A percentile compares a stretch with the other conserved stretches of the same genome.
Conservation (phyloP, 2,113 vertebrate genomes). For the Chroicocephalus ridibundus region DNA sequence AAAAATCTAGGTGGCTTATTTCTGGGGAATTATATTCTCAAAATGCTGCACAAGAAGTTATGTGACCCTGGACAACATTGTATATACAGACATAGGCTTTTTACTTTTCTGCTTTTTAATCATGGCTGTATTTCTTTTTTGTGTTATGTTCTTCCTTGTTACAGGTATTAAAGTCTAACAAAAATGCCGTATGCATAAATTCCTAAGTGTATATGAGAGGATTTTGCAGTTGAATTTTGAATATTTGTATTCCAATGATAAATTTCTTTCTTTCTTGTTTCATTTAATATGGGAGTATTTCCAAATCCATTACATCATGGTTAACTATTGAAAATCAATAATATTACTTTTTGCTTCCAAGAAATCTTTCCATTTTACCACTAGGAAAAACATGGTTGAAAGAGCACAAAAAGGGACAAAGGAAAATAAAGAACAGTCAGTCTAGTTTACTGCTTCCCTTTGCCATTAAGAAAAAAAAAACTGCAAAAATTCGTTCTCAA, state of each 20-base stretch:
- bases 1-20: not conserved
- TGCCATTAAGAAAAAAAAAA: not conserved
- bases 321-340: not conserved
- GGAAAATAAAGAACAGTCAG: not conserved
- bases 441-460: not conserved
- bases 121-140: not conserved
- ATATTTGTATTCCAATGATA: not conserved
- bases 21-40: not conserved
- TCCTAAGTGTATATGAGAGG: not conserved
- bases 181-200: not conserved
- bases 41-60: not conserved
- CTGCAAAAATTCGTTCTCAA: not conserved
- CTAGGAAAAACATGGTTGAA: not conserved
- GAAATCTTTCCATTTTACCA: not conserved
- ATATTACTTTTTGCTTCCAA: not conserved
- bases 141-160: not conserved
- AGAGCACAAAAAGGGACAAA: not conserved
- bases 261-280: not conserved
- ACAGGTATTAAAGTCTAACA: not conserved
- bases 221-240: not conserved
- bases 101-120: not conserved
- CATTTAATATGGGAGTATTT: not conserved
- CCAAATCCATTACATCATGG: not conserved
- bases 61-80: not conserved
- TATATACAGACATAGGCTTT: not conserved